These are phyloP conservation scores for Meriones unguiculatus DNA, from an alignment of 2,113 vertebrate genomes.

Conservation along the genomic window DNA sequence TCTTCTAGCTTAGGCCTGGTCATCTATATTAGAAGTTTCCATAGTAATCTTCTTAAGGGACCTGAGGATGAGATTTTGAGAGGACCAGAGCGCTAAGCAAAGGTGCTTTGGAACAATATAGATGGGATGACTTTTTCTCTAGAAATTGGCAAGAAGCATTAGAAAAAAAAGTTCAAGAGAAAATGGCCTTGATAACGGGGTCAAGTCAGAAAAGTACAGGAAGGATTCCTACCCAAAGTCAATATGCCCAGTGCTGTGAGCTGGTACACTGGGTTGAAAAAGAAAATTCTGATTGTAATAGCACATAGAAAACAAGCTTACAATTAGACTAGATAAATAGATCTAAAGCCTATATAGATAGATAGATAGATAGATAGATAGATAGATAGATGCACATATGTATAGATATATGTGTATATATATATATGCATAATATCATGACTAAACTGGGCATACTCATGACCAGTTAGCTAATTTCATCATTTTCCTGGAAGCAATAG, in stretches of 20 bases:
- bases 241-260: neutral
- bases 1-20: neutral
- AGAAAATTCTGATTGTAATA: neutral
- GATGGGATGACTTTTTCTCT: conserved; percentile 10
- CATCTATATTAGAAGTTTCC: neutral
- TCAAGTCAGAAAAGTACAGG: neutral
- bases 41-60: neutral
- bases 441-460: neutral
- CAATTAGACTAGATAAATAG: conserved; percentile 6
- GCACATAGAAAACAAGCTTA: neutral
- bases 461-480: conserved; percentile 20
- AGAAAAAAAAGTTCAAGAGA: neutral
- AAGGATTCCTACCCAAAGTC: neutral
- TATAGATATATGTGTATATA: too few species aligned
- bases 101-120: neutral
- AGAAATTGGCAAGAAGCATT: neutral
- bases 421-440: neutral
- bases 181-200: neutral
- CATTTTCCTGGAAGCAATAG: neutral
- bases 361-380: too few species aligned
- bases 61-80: conserved; percentile 2
- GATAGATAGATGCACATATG: too few species aligned
- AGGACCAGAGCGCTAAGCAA: conserved; percentile 29
- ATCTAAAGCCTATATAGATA: neutral
- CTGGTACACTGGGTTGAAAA: neutral